Base-by-base conservation (phyloP, 2,113 vertebrate species). In the Ameiurus melas region DNA sequence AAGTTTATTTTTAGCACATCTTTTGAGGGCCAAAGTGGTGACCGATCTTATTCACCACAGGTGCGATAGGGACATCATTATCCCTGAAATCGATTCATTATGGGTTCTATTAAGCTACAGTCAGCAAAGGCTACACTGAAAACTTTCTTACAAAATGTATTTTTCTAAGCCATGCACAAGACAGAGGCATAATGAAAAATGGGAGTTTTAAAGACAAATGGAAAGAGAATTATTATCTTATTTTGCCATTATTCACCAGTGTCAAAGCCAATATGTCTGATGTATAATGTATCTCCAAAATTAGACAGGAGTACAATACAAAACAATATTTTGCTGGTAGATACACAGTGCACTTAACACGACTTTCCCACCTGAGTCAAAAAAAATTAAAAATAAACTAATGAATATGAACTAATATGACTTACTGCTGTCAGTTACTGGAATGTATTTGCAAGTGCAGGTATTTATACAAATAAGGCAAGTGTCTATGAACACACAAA, bases 1-100 rank as follows among this genome's bases (percentile, higher is more conserved):
- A 39, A 7, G 57, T 84, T 84, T 84, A 84, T 84, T 84, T 84
- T 47, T 84, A n/a, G 83, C 39, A n/a, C 60, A 30, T 84, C 43
- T 70, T 84, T 70, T 47, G 43, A n/a, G 39, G 82, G 27, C 43
- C 60, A 51, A 68, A 33, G 2, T 3, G 16, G 39, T 70, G 62
- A 51, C 8, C 12, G n/a, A 47, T 71, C 64, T 85, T 83, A n/a
- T 85, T 85, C 83, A 30, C 64, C 70, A 33, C 64, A 85, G 83
- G 83, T 85, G 64, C 4, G 14, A 53, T 22, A 10, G 64, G 83
- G 43, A 33, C 64, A 85, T 85, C 64, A 85, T 85, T 71, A 53
- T 70, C 83, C 55, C 27, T 25, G 64, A 71, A 85, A 55, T 85
- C 43, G 43, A 84, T 84, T 85, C 43, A 68, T 85, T 70, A 85